A percentile compares a stretch with the other conserved stretches of the same genome.
phyloP scores from a whole-genome alignment of 2,113 vertebrate species.

The Abramis brama region DNA sequence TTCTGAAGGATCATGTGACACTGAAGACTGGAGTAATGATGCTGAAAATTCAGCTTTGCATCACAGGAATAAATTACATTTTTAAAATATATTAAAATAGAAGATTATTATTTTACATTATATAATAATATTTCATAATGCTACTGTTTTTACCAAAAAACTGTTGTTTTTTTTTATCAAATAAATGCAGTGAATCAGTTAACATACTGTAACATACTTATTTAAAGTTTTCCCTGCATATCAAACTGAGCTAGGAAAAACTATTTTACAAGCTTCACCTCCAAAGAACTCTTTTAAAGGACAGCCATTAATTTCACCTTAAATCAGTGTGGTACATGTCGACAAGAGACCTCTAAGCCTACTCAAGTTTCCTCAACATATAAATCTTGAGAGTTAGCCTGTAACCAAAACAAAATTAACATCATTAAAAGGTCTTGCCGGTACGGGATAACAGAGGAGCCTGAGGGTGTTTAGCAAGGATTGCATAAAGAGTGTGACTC shows the following conservation, averaged over 20 bases:
- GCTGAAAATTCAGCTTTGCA: not conserved
- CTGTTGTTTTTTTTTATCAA: not conserved
- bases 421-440: conserved; percentile 21
- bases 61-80: not conserved
- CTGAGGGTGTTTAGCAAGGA: conserved; percentile 16
- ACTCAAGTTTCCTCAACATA: conserved; percentile 9
- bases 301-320: conserved; percentile 12
- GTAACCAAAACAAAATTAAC: conserved; percentile 40
- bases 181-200: not conserved
- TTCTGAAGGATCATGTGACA: not conserved
- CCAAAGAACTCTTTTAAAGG: not conserved
- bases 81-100: not conserved
- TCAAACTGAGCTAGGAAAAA: not conserved
- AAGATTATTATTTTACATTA: not conserved
- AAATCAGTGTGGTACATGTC: conserved; percentile 11
- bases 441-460: conserved; percentile 21
- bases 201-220: no score
- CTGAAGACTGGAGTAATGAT: not conserved
- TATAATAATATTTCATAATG: not conserved
- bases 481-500: not conserved
- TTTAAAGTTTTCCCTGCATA: not conserved
- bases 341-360: conserved; percentile 40
- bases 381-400: conserved; percentile 38
- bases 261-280: conserved; percentile 7
- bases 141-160: not conserved